phyloP scores from a whole-genome alignment of 92 coral and sea anemone species.

The Epizoanthus stellaris region DNA sequence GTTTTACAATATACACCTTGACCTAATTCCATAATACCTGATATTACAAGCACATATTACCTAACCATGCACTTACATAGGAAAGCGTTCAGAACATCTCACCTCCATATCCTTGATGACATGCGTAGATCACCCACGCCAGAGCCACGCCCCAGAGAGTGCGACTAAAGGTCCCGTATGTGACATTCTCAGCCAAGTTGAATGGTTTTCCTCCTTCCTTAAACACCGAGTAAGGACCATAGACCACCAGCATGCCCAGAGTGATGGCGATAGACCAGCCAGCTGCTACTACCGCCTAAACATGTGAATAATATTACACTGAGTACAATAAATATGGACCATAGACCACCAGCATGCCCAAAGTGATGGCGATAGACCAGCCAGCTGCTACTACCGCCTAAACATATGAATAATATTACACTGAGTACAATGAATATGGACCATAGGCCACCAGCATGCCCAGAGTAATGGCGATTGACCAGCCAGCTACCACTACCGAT shows the following conservation, averaged over 20 bases:
- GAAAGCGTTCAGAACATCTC: neutral
- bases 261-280: constrained; percentile 73
- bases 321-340: too few relatives aligned
- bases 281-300: constrained; percentile 40
- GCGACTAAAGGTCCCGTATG: constrained; percentile 77
- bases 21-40: neutral
- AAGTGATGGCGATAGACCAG: constrained; percentile 37
- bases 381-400: too few relatives aligned
- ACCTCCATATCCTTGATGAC: constrained; percentile 86
- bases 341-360: too few relatives aligned
- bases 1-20: neutral
- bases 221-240: constrained; percentile 72
- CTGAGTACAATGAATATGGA: too few relatives aligned
- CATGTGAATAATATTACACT: too few relatives aligned
- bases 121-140: constrained; percentile 88
- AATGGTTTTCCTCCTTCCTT: constrained; percentile 68
- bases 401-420: too few relatives aligned
- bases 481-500: neutral
- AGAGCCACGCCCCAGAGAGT: constrained; percentile 82
- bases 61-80: neutral
- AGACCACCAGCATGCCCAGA: constrained; percentile 64
- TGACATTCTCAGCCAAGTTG: constrained; percentile 69
- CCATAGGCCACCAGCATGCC: too few relatives aligned
- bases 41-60: neutral
- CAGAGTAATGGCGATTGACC: too few relatives aligned